Percentiles rank a stretch among this genome's conserved stretches.
Conservation (phyloP, 2,797 vertebrate species). For the Botia kubotai region DNA sequence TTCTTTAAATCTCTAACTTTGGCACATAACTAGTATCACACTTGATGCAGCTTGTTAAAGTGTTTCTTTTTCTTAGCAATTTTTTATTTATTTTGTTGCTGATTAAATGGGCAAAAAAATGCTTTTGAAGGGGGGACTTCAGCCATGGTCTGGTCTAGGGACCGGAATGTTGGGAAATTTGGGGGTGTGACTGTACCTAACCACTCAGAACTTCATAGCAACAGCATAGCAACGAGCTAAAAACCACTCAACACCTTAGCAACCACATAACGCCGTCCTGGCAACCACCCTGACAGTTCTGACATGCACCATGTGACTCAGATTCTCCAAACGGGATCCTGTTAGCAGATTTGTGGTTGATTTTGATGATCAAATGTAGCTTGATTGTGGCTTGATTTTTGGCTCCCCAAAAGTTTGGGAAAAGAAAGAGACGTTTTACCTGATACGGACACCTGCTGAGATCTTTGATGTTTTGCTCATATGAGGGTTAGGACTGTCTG, state of each 20-base stretch:
- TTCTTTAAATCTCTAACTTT: neutral
- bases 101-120: too few species aligned
- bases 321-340: neutral
- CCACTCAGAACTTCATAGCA: neutral
- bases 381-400: too few species aligned
- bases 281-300: neutral
- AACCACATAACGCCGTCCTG: neutral
- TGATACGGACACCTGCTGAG: neutral
- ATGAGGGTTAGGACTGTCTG: slow-evolving; percentile 41
- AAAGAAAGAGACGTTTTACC: neutral
- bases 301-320: neutral
- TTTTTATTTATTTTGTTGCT: neutral
- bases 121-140: too few species aligned
- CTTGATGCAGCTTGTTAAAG: too few species aligned
- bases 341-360: neutral
- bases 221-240: neutral
- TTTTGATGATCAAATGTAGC: neutral
- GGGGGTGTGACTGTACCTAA: neutral
- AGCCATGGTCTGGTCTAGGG: neutral
- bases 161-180: neutral
- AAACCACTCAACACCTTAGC: neutral
- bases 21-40: neutral
- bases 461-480: slow-evolving; percentile 6
- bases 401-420: neutral
- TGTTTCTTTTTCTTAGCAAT: neutral